Percentiles rank a stretch among this genome's conserved stretches.
These are phyloP conservation scores for Hippocampus guttulatus DNA, from an alignment of 2,113 vertebrate species.

Conservation along the genomic window DNA sequence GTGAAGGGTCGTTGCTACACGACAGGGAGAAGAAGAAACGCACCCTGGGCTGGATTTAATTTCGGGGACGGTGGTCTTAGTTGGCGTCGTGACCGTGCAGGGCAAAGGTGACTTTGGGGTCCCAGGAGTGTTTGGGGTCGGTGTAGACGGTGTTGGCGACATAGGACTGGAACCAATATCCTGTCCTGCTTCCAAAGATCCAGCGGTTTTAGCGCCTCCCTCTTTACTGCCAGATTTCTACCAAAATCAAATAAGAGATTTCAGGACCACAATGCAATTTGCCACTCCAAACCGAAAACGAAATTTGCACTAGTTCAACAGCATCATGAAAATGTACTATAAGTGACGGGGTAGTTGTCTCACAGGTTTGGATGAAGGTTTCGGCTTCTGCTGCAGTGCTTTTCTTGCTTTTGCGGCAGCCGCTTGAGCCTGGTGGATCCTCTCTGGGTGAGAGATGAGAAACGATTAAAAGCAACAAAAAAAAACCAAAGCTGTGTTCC, in stretches of 20 bases:
- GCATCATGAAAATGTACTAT: background rate
- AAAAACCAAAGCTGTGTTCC: background rate
- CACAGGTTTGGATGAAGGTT: constrained; percentile 88
- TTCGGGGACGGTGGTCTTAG: constrained; percentile 78
- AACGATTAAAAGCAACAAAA: background rate
- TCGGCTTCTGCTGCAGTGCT: constrained; percentile 95
- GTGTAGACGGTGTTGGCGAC: constrained; percentile 78
- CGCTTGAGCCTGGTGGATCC: constrained; percentile 96
- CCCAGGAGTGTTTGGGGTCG: constrained; percentile 65
- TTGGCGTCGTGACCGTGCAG: constrained; percentile 68
- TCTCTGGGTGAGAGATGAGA: constrained; percentile 70
- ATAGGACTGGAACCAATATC: constrained; percentile 66
- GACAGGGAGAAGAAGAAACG: constrained; percentile 11
- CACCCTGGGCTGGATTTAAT: constrained; percentile 85
- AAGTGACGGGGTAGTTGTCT: constrained; percentile 33
- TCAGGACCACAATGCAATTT: background rate
- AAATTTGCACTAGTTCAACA: background rate
- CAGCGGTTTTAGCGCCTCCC: constrained; percentile 71
- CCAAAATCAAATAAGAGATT: constrained; percentile 22
- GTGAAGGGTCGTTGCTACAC: background rate
- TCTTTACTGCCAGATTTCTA: constrained; percentile 90
- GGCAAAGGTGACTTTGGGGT: constrained; percentile 85
- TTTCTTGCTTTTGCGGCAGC: constrained; percentile 96
- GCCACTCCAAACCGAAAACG: background rate
- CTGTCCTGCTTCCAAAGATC: constrained; percentile 74